These are phyloP conservation scores for Varroa destructor DNA, from an alignment of 1,140 invertebrate genomes.

Conservation along the genomic window DNA sequence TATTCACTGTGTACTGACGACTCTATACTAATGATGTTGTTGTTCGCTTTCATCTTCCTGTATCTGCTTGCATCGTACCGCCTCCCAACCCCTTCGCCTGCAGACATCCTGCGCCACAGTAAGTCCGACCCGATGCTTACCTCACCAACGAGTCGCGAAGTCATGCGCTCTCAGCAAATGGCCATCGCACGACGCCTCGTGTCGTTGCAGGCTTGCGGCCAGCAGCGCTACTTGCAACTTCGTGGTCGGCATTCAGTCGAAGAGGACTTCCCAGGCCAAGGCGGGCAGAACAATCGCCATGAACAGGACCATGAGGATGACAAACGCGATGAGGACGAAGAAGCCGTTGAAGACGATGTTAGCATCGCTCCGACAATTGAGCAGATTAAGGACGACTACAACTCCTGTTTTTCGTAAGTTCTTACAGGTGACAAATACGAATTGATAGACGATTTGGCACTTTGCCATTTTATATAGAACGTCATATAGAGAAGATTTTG, in stretches of 20 bases:
- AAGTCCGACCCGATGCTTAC: conserved; percentile 24
- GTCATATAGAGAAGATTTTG: too few relatives aligned
- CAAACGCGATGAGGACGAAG: conserved; percentile 7
- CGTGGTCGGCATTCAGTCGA: conserved; percentile 4
- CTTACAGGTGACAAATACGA: not conserved
- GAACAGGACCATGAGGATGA: not conserved
- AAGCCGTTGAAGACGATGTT: conserved; percentile 11
- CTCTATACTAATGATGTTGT: too few relatives aligned
- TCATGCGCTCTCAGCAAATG: conserved; percentile 26
- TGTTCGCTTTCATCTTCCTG: too few relatives aligned
- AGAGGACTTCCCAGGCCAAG: conserved; percentile 8
- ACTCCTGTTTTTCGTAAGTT: conserved; percentile 27
- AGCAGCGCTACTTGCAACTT: not conserved
- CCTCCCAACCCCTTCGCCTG: not conserved
- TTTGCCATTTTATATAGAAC: too few relatives aligned
- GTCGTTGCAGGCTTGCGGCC: conserved; percentile 17
- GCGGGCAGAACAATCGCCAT: too few relatives aligned
- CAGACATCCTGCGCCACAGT: conserved; percentile 24
- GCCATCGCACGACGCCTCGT: conserved; percentile 7
- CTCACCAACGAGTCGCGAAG: conserved; percentile 13
- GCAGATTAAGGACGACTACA: conserved; percentile 28
- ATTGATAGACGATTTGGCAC: too few relatives aligned
- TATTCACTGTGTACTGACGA: too few relatives aligned
- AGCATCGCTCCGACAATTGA: conserved; percentile 25
- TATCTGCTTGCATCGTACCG: too few relatives aligned